Evolutionary conservation across 2,113 vertebrate genomes (phyloP), one percentile per base, ranked within the genome.

Genomic region (Mustela lutreola): DNA sequence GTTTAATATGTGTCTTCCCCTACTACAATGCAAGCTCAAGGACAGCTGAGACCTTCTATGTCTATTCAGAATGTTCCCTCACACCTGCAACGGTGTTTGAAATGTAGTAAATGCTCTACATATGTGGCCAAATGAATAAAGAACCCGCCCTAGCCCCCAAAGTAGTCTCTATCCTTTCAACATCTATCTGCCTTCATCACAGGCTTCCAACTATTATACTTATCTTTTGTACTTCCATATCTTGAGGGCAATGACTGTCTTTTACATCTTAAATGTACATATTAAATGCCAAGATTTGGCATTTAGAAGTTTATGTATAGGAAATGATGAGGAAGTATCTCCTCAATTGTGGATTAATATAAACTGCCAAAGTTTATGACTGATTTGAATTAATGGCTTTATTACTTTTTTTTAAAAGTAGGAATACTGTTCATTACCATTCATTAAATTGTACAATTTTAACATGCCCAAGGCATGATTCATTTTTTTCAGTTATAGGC

Each of bases 291-390:
- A 88, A 62, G 48, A 65, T 50, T 42, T 88, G 75, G 82, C 36
- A 67, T 88, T 48, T 60, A 81, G 75, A 83, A 76, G 36, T 79
- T 26, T 65, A 28, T 80, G 24, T 22, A 56, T n/a, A 53, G 56
- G 28, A 96, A 88, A 60, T n/a, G 12, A 22, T 94, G 14, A 71
- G 7, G 48, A 75, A 90, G 81, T 21, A 2, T 82, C n/a, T 94
- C 45, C 86, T 83, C 85, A 90, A 92, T 58, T 67, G n/a, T 88
- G 86, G 18, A 88, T 83, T 79, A 60, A 95, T 89, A 96, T 56
- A 56, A 56, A 56, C 50, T 88, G 78, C 58, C 58, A 83, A 62
- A 33, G 45, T 58, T 79, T 83, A 39, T 75, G 58, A 94, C 2
- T 95, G 42, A 60, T 78, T 73, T 93, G 33, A 97, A 90, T 79